Percentiles rank a stretch among this genome's conserved stretches.
Conservation (phyloP, 2,113 vertebrate species). For the Oriolus oriolus region DNA sequence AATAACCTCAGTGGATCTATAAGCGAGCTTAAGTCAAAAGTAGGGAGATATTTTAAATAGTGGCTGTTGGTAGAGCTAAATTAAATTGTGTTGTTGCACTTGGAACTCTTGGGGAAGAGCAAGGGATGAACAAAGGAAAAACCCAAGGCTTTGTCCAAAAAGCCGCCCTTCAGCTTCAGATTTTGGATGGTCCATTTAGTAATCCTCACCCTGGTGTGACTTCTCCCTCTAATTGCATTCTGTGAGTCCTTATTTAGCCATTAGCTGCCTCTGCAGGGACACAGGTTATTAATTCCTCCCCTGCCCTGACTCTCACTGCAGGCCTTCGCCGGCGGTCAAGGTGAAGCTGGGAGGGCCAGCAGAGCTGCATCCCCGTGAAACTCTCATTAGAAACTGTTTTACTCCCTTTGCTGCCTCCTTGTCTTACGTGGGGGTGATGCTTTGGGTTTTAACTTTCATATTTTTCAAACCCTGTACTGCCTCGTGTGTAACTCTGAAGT, state of each 20-base stretch:
- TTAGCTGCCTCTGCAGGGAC: neutral
- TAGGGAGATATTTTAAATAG: neutral
- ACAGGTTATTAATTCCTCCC: constrained; percentile 37
- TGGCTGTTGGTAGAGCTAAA: neutral
- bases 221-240: neutral
- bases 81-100: neutral
- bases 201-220: neutral
- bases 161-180: neutral
- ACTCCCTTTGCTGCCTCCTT: neutral
- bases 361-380: neutral
- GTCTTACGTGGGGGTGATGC: neutral
- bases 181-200: neutral
- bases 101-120: neutral
- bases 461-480: no score
- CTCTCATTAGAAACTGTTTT: neutral
- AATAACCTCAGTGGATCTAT: neutral
- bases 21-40: neutral
- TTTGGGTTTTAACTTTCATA: no score
- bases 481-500: no score
- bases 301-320: neutral
- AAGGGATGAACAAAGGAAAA: neutral
- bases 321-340: neutral
- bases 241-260: neutral
- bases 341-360: neutral
- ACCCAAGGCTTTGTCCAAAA: neutral